Evolutionary conservation across 2,113 vertebrate genomes (phyloP).

Genomic region (Podiceps cristatus): DNA sequence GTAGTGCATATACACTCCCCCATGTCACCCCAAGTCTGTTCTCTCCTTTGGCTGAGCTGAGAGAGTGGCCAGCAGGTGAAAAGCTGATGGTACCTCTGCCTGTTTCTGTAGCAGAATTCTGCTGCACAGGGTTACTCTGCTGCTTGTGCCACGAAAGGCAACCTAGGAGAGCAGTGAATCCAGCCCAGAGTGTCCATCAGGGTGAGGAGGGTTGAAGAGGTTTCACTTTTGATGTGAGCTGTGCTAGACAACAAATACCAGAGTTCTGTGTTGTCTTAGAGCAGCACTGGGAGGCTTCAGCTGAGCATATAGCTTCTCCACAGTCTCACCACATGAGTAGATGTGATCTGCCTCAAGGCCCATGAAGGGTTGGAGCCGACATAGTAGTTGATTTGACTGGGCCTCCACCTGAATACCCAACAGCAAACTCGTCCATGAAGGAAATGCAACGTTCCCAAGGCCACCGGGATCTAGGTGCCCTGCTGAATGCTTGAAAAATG

Average conservation of each 20-base stretch:
- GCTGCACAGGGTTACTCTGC: background rate
- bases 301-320: background rate
- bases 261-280: background rate
- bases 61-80: background rate
- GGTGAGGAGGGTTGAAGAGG: background rate
- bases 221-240: background rate
- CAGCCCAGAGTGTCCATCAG: background rate
- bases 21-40: rapidly evolving
- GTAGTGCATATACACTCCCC: background rate
- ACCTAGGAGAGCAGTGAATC: background rate
- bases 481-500: background rate
- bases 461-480: background rate
- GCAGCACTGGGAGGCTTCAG: background rate
- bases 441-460: background rate
- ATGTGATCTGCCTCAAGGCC: background rate
- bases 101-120: background rate
- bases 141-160: background rate
- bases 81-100: background rate
- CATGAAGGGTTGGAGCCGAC: background rate
- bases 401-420: background rate
- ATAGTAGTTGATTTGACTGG: background rate
- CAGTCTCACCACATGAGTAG: background rate
- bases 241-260: background rate
- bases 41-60: background rate
- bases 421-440: background rate